A percentile compares a stretch with the other conserved stretches of the same genome.
Evolutionary conservation across 2,888 invertebrate genomes (phyloP).

Genomic region (Drosophila siamana): DNA sequence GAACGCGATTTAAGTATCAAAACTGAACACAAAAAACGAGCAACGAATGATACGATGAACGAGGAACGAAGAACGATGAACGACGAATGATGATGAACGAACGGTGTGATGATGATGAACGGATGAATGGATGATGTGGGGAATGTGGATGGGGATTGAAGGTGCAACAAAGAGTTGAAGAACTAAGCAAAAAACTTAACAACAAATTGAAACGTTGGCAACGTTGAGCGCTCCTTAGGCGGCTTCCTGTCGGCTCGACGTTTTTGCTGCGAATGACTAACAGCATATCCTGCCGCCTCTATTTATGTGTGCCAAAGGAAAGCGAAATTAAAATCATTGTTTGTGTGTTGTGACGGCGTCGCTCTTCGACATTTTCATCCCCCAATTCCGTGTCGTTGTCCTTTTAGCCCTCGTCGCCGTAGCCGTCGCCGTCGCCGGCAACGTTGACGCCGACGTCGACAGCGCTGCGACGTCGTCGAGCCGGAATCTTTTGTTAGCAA

Average conservation of each 20-base stretch:
- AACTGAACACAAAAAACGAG: slow-evolving; percentile 40
- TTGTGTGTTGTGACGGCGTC: slow-evolving; percentile 64
- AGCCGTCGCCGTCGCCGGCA: slow-evolving; percentile 1
- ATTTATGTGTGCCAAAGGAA: slow-evolving; percentile 84
- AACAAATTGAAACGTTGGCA: slow-evolving; percentile 74
- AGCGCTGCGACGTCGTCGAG: slow-evolving; percentile 43
- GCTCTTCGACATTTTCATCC: slow-evolving; percentile 79
- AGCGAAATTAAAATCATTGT: slow-evolving; percentile 82
- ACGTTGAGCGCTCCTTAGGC: slow-evolving; percentile 66
- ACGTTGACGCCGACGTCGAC: slow-evolving; percentile 14
- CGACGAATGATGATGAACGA: slow-evolving; percentile 13
- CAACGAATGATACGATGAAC: slow-evolving; percentile 20
- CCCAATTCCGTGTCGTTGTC: slow-evolving; percentile 81
- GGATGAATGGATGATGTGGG: too few relatives aligned
- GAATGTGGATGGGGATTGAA: slow-evolving; percentile 15
- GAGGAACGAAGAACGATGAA: slow-evolving; percentile 20
- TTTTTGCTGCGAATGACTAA: slow-evolving; percentile 85
- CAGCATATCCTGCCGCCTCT: slow-evolving; percentile 82
- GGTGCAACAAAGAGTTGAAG: slow-evolving; percentile 61
- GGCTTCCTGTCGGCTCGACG: slow-evolving; percentile 83
- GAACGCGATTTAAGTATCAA: slow-evolving; percentile 58
- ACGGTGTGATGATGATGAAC: slow-evolving; percentile 16
- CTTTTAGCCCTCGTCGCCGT: slow-evolving; percentile 76
- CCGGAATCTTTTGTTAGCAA: slow-evolving; percentile 83
- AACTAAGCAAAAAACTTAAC: slow-evolving; percentile 73